Evolutionary conservation across 2,113 vertebrate species (phyloP).

Genomic region (Aepyceros melampus): DNA sequence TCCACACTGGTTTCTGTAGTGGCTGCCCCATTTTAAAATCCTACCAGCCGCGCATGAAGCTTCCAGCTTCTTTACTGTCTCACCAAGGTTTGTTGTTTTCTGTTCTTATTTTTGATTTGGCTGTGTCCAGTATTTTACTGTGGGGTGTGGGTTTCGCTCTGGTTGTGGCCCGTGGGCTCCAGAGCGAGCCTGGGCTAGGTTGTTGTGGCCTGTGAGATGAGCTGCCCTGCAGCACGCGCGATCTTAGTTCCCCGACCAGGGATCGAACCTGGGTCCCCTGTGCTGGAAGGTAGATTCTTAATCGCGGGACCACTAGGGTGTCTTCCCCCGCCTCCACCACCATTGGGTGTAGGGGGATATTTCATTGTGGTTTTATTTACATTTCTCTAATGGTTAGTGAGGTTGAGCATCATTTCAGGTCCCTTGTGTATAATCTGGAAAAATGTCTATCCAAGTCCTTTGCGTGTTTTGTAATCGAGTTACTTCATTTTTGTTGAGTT

Average conservation of each 20-base stretch:
- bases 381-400: not conserved
- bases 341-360: fast-evolving
- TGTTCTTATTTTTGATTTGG: not conserved
- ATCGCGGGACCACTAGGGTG: not conserved
- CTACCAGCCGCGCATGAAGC: fast-evolving
- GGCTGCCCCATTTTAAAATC: not conserved
- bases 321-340: not conserved
- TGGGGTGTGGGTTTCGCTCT: not conserved
- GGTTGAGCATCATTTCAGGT: not conserved
- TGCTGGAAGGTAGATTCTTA: not conserved
- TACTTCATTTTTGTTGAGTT: not conserved
- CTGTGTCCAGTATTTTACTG: not conserved
- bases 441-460: not conserved
- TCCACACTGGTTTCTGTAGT: fast-evolving
- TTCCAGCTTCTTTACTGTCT: fast-evolving
- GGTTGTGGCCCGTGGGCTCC: not conserved
- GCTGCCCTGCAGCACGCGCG: not conserved
- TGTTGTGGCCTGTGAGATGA: not conserved
- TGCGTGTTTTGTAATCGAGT: not conserved
- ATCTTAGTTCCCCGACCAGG: not conserved
- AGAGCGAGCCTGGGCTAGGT: not conserved
- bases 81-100: not conserved
- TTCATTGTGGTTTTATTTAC: too few relatives aligned
- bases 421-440: not conserved
- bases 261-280: not conserved